Evolutionary conservation across 2,797 vertebrate species (phyloP), one percentile per base, ranked within the genome.

Genomic region (Fratercula arctica): DNA sequence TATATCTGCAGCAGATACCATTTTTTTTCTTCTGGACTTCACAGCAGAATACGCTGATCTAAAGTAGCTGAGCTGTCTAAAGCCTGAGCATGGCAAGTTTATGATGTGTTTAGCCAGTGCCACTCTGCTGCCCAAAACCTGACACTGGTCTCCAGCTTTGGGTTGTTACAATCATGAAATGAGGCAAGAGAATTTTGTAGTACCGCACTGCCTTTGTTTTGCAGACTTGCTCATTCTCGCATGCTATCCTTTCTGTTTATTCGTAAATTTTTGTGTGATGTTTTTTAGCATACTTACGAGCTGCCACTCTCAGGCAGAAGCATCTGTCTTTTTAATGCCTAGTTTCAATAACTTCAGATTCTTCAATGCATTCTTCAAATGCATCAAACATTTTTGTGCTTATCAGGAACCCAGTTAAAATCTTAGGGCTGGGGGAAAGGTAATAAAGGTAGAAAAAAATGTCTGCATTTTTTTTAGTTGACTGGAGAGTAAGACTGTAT

Each of bases 1-100:
- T 86, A 17, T 70, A 91, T 79, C 61, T 72, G 86, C 85, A 96
- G 87, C 50, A 95, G 90, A 87, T 80, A 93, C 43, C 43, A 26
- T 6, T 19, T 50, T 85, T 78, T 87, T 45, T 76, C 48, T 93
- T 33, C 19, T 63, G n/a, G 35, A 26, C 68, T 95, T 85, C 64
- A 77, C 73, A 69, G 66, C 23, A 77, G 41, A 69, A 72, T 60
- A 77, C 35, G 33, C 57, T 93, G 85, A 57, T 6, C 18, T 72
- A 81, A 61, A 16, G 43, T 66, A 85, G 43, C 53, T 91, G 76
- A 72, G 20, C 67, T 67, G 18, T 67, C 31, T 90, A 73, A 94
- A 96, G 68, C 54, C 26, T 28, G 10, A 83, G n/a, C 26, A 41
- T 67, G 64, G 76, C 46, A 82, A 46, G 82, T 87, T 73, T 91